Base-by-base conservation (phyloP, 2,888 invertebrate genomes). In the Rosalia funebris region DNA sequence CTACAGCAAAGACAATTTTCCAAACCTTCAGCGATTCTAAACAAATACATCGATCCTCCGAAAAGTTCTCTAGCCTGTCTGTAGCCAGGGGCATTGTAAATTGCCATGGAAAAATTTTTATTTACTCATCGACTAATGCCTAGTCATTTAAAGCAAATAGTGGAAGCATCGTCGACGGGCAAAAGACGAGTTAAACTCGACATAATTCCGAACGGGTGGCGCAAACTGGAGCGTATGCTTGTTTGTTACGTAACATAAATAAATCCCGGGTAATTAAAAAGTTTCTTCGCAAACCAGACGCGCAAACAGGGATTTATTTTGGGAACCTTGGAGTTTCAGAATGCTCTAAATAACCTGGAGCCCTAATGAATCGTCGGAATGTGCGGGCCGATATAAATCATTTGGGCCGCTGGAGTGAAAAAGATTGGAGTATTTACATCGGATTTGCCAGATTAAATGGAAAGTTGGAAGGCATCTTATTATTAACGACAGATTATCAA, bases 221-320 rank as follows among this genome's bases (percentile, higher is more conserved):
- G 15, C 14, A 46, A 46, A 46, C 32, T 32, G 9, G 31, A 34
- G 16, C 31, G 9, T 9, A n/a, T 11, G 46, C 34, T 11, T 46
- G 32, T 32, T 32, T 46, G 32, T 46, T 14, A 32, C 17, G 32
- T 32, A 46, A 46, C 46, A 46, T 46, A 46, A 46, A 46, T 46
- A 46, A 34, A 46, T 46, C 46, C 16, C 0, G 34, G 16, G 46
- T 16, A 16, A 32, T 46, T 32, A 46, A 31, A 46, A 46, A 16
- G 31, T 46, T 11, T 4, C 14, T 34, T 46, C 32, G 34, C 34
- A 4, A 16, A 9, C 32, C 5, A 16, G 46, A 32, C 15, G 46
- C 34, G 46, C 31, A 46, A 46, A 46, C 16, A 32, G 15, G 34
- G 34, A 32, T 46, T 46, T 46, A 34, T 46, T 46, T 46, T 46